Base-by-base conservation (phyloP, 1,140 invertebrate species). In the Ceratitis capitata region DNA sequence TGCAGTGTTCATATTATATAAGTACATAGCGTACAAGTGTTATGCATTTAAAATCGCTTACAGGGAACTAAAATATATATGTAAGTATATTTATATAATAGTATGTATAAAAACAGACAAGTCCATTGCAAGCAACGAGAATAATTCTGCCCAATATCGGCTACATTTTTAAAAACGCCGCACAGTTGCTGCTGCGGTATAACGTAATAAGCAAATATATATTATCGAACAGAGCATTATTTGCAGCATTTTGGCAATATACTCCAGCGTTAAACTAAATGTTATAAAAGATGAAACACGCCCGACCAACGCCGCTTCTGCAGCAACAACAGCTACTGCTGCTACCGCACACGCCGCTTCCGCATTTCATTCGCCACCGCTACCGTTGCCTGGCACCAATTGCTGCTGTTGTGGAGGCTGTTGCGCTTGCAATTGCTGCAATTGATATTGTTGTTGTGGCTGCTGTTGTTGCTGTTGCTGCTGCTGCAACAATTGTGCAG, bases 351-450 rank as follows among this genome's bases (percentile, higher is more conserved):
- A 84, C 83, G 74, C 74, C 88, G 86, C 89, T 90, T 89, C 89
- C 90, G 88, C 90, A 89, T 91, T 89, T 91, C 90, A 91, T 91
- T 91, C 90, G 14, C 26, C 82, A 84, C 88, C 89, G 83, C 87
- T 88, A 58, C 86, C 87, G 84, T 88, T 88, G 85, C 69, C 86
- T 14, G 23, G 87, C 42, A 19, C 84, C 78, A 39, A 82, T 85
- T 51, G 87, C 32, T 78, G 85, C 9, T 2, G 74, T 86, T 35
- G 64, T 51, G 39, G 51, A 85, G 29, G 83, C 69, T 35, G 61
- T 58, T 51, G 85, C 42, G 29, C 47, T 61, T 58, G 61, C 5
- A 23, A 83, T 14, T 29, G 85, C 19, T 45, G 32, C 9, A 32
- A 4, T n/a, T 7, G 82, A 84, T 39, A 83, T 83, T 26, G 47